Evolutionary conservation across 2,888 invertebrate genomes (phyloP), one percentile per base, ranked within the genome.

Genomic region (Lycaena phlaeas): DNA sequence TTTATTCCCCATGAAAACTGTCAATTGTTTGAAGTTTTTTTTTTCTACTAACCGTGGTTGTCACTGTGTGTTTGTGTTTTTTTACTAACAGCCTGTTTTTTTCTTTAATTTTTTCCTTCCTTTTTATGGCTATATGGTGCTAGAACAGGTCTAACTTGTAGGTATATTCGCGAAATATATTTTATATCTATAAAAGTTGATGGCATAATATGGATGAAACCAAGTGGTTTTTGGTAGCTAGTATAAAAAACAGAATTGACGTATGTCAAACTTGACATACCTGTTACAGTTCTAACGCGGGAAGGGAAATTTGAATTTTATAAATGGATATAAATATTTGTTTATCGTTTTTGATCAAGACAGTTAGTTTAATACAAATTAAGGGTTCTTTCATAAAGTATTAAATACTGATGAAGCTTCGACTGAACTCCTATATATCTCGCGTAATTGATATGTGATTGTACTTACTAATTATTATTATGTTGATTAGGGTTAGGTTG

Each of bases 401-500:
- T 34, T 22, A 7, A 34, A 11, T 30, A 15, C 7, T 10, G 9
- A 14, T 11, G 4, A 25, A 27, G 70, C 69, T 68, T 71, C 76
- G 79, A 79, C 82, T 82, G 79, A 84, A 79, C 81, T 81, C 82
- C 79, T 61, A 54, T 63, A 59, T 64, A 67, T 68, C 62, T 69
- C 65, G 65, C 57, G 43, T 51, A 44, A 57, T 57, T 58, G 50
- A 50, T 60, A 59, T 69, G 61, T 31, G 12, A 59, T 48, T 68
- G 63, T 68, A 59, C 56, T 61, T 56, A 61, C 58, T 59, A 58
- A 15, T 28, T 60, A 58, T 17, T 12, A 28, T 17, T 11, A 51
- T 68, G 69, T 74, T 71, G 72, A 70, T 62, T 76, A 78, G 75
- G 72, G 72, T 57, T 81, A 82, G 82, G 82, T 65, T 81, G 82